Percentiles rank a stretch among this genome's conserved stretches.
phyloP scores from a whole-genome alignment of 2,888 invertebrate species.

The Leuctra nigra region DNA sequence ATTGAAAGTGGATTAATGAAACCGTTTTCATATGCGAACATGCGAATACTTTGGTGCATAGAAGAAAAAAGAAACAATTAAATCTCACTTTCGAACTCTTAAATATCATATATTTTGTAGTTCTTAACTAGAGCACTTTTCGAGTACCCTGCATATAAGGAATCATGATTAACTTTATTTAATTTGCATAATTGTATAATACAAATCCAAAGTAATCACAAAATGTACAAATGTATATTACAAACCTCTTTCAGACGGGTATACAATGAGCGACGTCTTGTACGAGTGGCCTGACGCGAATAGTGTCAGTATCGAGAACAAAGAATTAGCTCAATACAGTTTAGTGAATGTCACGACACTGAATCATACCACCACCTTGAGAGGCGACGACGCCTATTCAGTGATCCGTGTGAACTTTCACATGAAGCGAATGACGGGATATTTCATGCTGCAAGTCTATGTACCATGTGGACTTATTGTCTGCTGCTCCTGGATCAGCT shows the following conservation, averaged over 20 bases:
- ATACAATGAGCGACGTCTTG: constrained; percentile 48
- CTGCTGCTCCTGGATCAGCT: constrained; percentile 56
- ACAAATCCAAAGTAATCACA: no score
- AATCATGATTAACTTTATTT: no score
- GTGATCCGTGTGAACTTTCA: constrained; percentile 37
- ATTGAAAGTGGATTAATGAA: no score
- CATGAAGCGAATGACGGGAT: constrained; percentile 40
- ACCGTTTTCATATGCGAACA: no score
- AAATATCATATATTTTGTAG: no score
- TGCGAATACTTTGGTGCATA: no score
- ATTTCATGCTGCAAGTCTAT: constrained; percentile 57
- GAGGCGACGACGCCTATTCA: constrained; percentile 33
- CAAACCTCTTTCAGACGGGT: constrained; percentile 47
- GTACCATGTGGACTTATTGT: constrained; percentile 56
- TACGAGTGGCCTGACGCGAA: constrained; percentile 44
- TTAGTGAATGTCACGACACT: constrained; percentile 47
- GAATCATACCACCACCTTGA: neutral
- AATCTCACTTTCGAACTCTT: no score
- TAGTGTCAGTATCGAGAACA: constrained; percentile 45
- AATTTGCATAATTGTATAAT: no score
- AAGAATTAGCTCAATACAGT: constrained; percentile 51
- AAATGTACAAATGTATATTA: no score
- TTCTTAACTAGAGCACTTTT: no score
- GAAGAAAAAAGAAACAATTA: no score
- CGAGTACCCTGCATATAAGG: no score